Base-by-base conservation (phyloP, 2,888 invertebrate genomes). In the Sepioteuthis lessoniana region DNA sequence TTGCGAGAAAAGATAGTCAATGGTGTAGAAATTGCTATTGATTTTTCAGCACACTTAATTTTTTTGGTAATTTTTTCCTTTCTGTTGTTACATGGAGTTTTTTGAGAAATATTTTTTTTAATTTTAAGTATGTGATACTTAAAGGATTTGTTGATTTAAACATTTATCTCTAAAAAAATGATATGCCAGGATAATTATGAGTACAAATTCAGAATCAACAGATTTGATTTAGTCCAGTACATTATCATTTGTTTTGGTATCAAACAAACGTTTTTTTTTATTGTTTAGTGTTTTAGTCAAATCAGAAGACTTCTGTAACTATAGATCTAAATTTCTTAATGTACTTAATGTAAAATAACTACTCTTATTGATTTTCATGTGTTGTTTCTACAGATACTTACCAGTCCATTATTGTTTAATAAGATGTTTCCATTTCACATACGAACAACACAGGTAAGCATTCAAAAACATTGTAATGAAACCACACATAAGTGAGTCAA, bases 341-440 rank as follows among this genome's bases (percentile, higher is more conserved):
- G n/a, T 35, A 76, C n/a, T 35, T 76, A 35, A 10, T 35, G n/a
- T 76, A 76, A 76, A 76, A 19, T 1, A 35, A 35, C 16, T 35
- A 35, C 76, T 35, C 1, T 76, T 16, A 35, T 35, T 16, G 19
- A 76, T 76, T 76, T 76, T 25, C 19, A 35, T 93, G 5, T 95
- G 94, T 94, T 91, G 94, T 94, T 94, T 95, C 97, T 98, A 10
- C 97, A 98, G 98, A 97, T 98, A 94, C 97, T 99, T 94, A 99
- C 99, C 0, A 97, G 98, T 96, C 99, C 99, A 5, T 98, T 98
- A 2, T 98, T 98, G 94, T 98, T 98, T 0, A 99, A 99, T 97
- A 98, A 98, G 96, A 98, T 98, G 96, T 99, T 99, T 96, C 99
- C 99, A 0, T 99, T 98, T 97, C 99, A 99, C 97, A 98, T 99